Evolutionary conservation across 2,888 invertebrate species (phyloP), one percentile per base, ranked within the genome.

Genomic region (Litoditis marina): DNA sequence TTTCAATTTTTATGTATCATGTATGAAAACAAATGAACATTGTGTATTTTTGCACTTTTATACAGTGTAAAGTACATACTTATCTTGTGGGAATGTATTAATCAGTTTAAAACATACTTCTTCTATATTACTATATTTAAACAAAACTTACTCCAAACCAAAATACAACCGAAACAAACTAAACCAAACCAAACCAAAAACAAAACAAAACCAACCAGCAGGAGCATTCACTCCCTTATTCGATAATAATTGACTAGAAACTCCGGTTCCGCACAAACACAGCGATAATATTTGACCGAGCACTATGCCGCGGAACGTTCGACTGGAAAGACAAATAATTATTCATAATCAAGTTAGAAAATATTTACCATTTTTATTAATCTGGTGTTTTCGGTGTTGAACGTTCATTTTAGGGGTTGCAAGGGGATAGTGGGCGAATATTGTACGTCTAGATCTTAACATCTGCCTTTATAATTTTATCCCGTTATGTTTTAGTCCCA

Each of bases 261-360:
- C 88, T 79, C 89, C 91, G 82, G 90, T 90, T 49, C 89, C 88
- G 84, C 91, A 91, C 55, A 91, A 84, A 65, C 91, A 85, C 51
- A 91, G 79, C 0, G 91, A 91, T 72, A 91, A 85, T 62, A 89
- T 86, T 85, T 92, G 91, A 13, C 85, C 86, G 13, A 84, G 68
- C 0, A 80, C 52, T 3, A 85, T 47, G 0, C 84, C 77, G 65
- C 80, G 77, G 60, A 80, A 71, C 32, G 84, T 81, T 47, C 78
- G 69, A 60, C 84, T 84, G 77, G 53, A 82, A 79, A 60, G 30
- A 49, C 5, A 54, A 49, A 47, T n/a, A 34, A 46, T 27, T 47
- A 27, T 6, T 22, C 13, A 34, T 19, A 22, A 5, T 32, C 16
- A 19, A 19, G 28, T 49, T 22, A 4, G n/a, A 25, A 19, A 8